A percentile compares a stretch with the other conserved stretches of the same genome.
These are phyloP conservation scores for Xestia rhomboidea DNA, from an alignment of 2,888 invertebrate genomes.

Conservation along the genomic window DNA sequence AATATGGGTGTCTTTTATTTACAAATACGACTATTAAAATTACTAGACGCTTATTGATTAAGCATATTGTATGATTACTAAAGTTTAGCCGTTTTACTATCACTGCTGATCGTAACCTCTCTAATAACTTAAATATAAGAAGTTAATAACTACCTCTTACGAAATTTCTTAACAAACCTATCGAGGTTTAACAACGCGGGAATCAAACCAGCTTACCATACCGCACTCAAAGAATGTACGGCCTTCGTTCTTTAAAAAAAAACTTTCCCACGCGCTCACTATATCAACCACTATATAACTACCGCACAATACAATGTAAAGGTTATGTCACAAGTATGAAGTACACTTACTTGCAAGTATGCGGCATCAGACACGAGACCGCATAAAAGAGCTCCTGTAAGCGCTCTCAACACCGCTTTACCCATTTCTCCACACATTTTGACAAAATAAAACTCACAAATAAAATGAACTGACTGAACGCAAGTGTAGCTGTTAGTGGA, in stretches of 20 bases:
- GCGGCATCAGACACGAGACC: constrained; percentile 87
- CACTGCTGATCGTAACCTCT: not conserved
- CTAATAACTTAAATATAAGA: not conserved
- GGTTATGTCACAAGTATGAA: constrained; percentile 31
- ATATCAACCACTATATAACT: constrained; percentile 40
- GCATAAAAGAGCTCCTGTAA: constrained; percentile 86
- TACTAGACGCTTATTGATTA: not conserved
- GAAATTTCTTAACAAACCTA: not conserved
- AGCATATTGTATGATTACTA: not conserved
- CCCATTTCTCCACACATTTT: constrained; percentile 89
- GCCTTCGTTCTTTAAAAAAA: constrained; percentile 13
- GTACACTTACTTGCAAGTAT: constrained; percentile 83
- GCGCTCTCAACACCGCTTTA: constrained; percentile 86
- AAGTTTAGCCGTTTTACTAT: constrained; percentile 2
- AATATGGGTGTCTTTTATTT: not conserved
- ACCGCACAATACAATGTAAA: constrained; percentile 24
- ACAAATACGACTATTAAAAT: not conserved
- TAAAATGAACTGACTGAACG: constrained; percentile 55
- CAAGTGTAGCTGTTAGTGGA: constrained; percentile 55
- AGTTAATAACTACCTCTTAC: not conserved
- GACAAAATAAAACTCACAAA: constrained; percentile 43
- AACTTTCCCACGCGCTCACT: constrained; percentile 25
- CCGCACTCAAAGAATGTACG: constrained; percentile 10
- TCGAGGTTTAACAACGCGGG: not conserved
- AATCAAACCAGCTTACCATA: constrained; percentile 24